Base-by-base conservation (phyloP, 1,140 invertebrate genomes). In the Nasonia vitripennis region DNA sequence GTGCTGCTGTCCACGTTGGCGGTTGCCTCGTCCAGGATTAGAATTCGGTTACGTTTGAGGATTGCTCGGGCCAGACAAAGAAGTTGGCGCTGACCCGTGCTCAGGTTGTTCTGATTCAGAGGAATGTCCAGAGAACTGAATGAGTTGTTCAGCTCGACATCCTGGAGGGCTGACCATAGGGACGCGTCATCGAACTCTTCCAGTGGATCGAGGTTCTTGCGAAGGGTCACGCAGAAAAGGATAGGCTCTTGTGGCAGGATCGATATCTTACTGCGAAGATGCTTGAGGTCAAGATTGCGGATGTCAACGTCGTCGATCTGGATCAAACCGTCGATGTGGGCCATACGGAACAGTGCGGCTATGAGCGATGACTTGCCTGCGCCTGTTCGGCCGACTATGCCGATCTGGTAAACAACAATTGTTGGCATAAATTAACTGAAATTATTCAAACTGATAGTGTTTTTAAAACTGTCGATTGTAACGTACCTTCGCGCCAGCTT, bases 171-270 rank as follows among this genome's bases (percentile, higher is more conserved):
- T n/a, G 87, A 83, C 95, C 94, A 95, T 0, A 96, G 84, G 27
- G 92, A 87, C 79, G 92, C 92, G 88, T 97, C 96, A 2, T 92
- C 90, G 88, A 95, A 95, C 80, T 95, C 94, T 45, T 95, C 93
- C 89, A 97, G 97, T 2, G 97, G 97, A 94, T 98, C 97, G 67
- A 98, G 92, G 92, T 98, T 98, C 87, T 96, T 96, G 34, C 97
- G 93, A 31, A 97, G 90, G 45, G 94, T 95, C 23, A 95, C 96
- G 9, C 96, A 96, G 90, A 98, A 98, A 1, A 98, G 92, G 0
- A 97, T 94, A 0, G 96, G 96, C 27, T 95, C 96, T 92, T 98
- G 97, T n/a, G 97, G 97, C 86, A 97, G 96, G 79, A 97, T 96
- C 11, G 96, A 95, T 12, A 98, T 95, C 80, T 94, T 95, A 2